phyloP scores from a whole-genome alignment of 1,140 invertebrate genomes.

The Zelostemma sp. region DNA sequence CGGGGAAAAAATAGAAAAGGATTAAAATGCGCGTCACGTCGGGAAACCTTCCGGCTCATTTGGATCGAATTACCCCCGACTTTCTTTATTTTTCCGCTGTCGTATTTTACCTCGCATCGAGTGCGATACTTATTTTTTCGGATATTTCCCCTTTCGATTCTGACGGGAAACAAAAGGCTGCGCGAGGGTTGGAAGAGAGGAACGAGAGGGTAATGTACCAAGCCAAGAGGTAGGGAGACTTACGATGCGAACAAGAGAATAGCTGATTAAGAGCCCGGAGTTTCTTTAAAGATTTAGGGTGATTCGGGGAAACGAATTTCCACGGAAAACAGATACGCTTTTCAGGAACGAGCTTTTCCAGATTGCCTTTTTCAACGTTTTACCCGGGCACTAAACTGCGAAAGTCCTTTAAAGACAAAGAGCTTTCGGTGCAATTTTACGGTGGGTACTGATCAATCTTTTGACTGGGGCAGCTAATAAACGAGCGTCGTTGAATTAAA shows the following conservation, averaged over 20 bases:
- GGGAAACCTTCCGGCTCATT: background rate
- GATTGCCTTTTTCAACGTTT: constrained; percentile 15
- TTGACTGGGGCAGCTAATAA: too few relatives aligned
- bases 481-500: too few relatives aligned
- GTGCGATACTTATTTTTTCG: background rate
- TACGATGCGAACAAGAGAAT: constrained; percentile 23
- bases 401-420: background rate
- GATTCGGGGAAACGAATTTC: constrained; percentile 31
- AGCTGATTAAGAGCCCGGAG: constrained; percentile 22
- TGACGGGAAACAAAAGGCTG: constrained; percentile 15
- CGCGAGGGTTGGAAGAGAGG: constrained; percentile 5
- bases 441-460: too few relatives aligned
- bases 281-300: constrained; percentile 24
- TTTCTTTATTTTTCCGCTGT: background rate
- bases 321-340: constrained; percentile 17
- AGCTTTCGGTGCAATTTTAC: too few relatives aligned
- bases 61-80: background rate
- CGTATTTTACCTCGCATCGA: background rate
- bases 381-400: background rate
- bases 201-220: constrained; percentile 20
- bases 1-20: background rate
- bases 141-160: background rate
- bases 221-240: background rate
- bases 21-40: background rate
- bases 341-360: constrained; percentile 18